Base-by-base conservation (phyloP, 2,113 vertebrate genomes). In the Dolichallabes microphthalmus region DNA sequence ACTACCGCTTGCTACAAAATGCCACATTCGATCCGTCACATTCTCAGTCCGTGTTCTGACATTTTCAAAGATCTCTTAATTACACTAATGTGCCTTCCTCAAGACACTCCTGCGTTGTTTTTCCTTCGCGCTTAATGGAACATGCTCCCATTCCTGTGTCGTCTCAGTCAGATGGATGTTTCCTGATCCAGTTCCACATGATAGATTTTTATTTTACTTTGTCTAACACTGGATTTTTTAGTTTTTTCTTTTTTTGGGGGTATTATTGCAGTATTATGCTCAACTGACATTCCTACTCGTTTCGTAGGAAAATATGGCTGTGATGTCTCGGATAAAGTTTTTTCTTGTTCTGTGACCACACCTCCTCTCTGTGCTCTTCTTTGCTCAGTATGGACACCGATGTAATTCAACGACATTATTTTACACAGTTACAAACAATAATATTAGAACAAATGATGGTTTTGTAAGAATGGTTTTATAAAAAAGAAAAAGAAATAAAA, bases 71-170 rank as follows among this genome's bases (percentile, higher is more conserved):
- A 32, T 81, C 85, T 81, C 68, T 74, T 85, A 82, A 86, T 75
- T 82, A 82, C 85, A 86, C 79, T 58, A 87, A 77, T 53, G 87
- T 89, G 89, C 89, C 89, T 89, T 89, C 80, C 30, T 77, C 27
- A 7, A 87, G 69, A 89, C 78, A 63, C 81, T 82, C 78, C 58
- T 19, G 45, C 25, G 58, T 82, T 64, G 55, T 27, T 86, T 84
- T 73, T n/a, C 69, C 50, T 32, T 22, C 9, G 19, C 19, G 32
- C 32, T 22, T 39, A 71, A 76, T 3, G 61, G 35, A 74, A 75
- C 68, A 64, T 74, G 69, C 79, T 81, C 75, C 73, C 84, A 71
- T 80, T 89, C 85, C 66, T 82, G 63, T 22, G 12, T 32, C 30
- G 55, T 2, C 3, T 53, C 69, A 45, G 69, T 76, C 30, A 76